Evolutionary conservation across 2,888 invertebrate genomes (phyloP).

Genomic region (Drosophila recens): DNA sequence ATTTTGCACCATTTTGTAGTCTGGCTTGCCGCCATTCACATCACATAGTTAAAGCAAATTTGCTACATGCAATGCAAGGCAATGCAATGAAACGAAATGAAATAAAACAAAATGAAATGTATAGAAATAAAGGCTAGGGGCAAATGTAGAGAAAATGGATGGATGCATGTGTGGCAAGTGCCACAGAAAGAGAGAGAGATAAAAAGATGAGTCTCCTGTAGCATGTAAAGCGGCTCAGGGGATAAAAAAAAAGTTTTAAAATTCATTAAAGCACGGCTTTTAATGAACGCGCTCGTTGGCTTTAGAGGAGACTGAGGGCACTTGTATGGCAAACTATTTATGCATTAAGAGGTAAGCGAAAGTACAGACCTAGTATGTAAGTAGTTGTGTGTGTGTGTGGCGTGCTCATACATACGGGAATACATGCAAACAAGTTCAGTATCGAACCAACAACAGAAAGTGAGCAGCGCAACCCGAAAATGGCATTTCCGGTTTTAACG

Average conservation of each 20-base stretch:
- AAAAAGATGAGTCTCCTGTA: not conserved
- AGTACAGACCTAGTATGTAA: constrained; percentile 20
- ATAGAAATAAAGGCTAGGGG: constrained; percentile 29
- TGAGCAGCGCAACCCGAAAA: constrained; percentile 57
- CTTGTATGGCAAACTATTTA: constrained; percentile 46
- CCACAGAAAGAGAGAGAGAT: not conserved
- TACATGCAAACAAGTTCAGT: constrained; percentile 7
- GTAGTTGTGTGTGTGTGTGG: no score
- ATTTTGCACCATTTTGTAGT: constrained; percentile 11
- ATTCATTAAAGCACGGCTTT: constrained; percentile 51
- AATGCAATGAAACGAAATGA: constrained; percentile 46
- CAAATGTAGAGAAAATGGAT: not conserved
- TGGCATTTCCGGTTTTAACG: constrained; percentile 71
- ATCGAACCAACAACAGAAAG: constrained; percentile 59
- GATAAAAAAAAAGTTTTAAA: constrained; percentile 39
- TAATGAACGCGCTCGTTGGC: constrained; percentile 43
- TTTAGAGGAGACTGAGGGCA: constrained; percentile 26
- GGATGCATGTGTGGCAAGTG: not conserved
- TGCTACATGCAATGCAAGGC: constrained; percentile 54
- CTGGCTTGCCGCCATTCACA: constrained; percentile 52
- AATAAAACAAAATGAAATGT: constrained; percentile 28
- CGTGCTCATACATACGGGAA: not conserved
- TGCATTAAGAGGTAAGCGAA: constrained; percentile 52
- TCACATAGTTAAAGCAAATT: constrained; percentile 59
- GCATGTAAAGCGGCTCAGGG: not conserved